phyloP scores from a whole-genome alignment of 2,797 vertebrate genomes.

The Melopsittacus undulatus region DNA sequence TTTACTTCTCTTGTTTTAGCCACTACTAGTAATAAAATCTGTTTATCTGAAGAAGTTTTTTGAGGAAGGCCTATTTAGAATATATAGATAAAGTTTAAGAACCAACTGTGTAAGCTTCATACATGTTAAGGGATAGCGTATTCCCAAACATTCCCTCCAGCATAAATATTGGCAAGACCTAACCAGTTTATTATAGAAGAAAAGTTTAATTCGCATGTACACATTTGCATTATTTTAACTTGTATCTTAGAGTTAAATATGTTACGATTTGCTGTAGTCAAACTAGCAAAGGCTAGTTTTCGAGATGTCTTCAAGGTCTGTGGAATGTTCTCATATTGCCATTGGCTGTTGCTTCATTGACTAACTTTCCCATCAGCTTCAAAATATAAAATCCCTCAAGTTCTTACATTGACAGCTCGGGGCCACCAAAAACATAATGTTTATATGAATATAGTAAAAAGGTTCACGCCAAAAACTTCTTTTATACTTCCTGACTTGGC shows the following conservation, averaged over 20 bases:
- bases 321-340: background rate
- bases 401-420: background rate
- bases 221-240: background rate
- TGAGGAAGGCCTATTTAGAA: background rate
- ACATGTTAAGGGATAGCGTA: background rate
- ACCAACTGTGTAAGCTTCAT: background rate
- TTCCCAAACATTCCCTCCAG: background rate
- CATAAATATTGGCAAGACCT: constrained; percentile 17
- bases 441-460: background rate
- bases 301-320: background rate
- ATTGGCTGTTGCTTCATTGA: background rate
- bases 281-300: background rate
- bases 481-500: background rate
- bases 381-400: background rate
- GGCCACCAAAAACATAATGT: background rate
- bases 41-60: constrained; percentile 17
- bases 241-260: background rate
- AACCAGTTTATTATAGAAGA: background rate
- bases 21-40: constrained; percentile 38
- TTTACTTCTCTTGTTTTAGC: constrained; percentile 31
- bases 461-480: background rate
- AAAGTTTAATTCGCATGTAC: background rate
- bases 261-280: background rate
- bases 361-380: background rate
- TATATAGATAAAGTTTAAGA: background rate